A percentile compares a stretch with the other conserved stretches of the same genome.
These are phyloP conservation scores for Onychomys torridus DNA, from an alignment of 2,797 vertebrate species.

Conservation along the genomic window DNA sequence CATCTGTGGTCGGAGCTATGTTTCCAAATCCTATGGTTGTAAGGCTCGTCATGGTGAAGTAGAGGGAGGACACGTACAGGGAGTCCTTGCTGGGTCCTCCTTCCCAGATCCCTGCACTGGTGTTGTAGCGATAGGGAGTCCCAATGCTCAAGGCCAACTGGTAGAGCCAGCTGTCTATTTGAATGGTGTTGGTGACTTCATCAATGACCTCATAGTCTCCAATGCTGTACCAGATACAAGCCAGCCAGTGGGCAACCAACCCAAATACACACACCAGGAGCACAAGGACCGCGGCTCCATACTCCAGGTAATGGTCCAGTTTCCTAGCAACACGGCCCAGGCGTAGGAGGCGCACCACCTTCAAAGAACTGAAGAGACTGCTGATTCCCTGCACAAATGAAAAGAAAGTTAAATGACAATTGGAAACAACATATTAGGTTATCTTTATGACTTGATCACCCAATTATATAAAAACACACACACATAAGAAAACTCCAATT, in stretches of 20 bases:
- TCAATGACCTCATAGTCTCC: constrained; percentile 98
- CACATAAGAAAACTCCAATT: background rate
- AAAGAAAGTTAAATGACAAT: constrained; percentile 76
- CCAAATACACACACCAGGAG: constrained; percentile 97
- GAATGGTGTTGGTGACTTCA: constrained; percentile 95
- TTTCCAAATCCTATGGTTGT: constrained; percentile 99
- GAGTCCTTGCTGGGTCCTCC: constrained; percentile 97
- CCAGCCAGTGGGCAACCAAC: constrained; percentile 97
- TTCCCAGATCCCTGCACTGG: constrained; percentile 96
- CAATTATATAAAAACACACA: background rate
- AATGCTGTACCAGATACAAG: constrained; percentile 99
- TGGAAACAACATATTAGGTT: background rate
- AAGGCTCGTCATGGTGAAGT: constrained; percentile 99
- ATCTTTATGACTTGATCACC: background rate
- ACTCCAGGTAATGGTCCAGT: constrained; percentile 97
- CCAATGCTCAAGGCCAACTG: constrained; percentile 95
- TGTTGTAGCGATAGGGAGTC: constrained; percentile 95
- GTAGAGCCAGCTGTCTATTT: constrained; percentile 97
- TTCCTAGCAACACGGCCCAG: constrained; percentile 96
- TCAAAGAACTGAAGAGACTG: constrained; percentile 97
- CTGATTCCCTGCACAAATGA: constrained; percentile 93
- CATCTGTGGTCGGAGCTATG: constrained; percentile 96
- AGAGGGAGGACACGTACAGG: constrained; percentile 97
- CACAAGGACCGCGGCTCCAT: constrained; percentile 96
- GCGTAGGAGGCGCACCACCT: constrained; percentile 96